Conservation (phyloP, 1,140 invertebrate species). For the Aradophagus sp. region DNA sequence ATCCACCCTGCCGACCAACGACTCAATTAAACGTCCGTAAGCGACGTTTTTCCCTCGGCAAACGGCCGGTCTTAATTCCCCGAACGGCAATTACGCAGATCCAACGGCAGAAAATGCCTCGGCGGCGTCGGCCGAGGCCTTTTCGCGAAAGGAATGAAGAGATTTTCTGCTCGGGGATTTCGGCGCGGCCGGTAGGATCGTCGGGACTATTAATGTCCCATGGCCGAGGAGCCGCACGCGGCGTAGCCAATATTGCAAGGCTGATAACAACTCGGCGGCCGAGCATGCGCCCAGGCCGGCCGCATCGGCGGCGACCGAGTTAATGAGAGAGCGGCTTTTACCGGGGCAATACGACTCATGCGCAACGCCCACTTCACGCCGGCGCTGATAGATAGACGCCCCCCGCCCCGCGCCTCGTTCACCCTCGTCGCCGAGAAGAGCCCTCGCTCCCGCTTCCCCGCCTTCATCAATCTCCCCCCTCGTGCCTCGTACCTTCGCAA, state of each 20-base stretch:
- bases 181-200: conserved; percentile 16
- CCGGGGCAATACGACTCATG: conserved; percentile 74
- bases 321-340: conserved; percentile 75
- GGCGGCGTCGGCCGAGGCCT: no score
- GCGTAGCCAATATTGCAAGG: conserved; percentile 39
- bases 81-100: no score
- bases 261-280: conserved; percentile 55
- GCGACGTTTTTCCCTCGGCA: no score
- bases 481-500: conserved; percentile 12
- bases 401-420: conserved; percentile 59
- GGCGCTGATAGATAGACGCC: conserved; percentile 76
- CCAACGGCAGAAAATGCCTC: no score
- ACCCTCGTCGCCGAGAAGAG: conserved; percentile 41
- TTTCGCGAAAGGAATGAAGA: conserved; percentile 2
- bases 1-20: no score
- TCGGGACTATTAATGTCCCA: conserved; percentile 43
- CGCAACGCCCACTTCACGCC: conserved; percentile 75
- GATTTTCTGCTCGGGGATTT: conserved; percentile 23
- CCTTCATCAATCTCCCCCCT: conserved; percentile 56
- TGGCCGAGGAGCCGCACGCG: conserved; percentile 3
- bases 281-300: conserved; percentile 57
- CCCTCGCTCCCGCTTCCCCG: conserved; percentile 44
- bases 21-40: no score
- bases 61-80: no score
- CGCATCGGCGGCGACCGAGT: conserved; percentile 69